phyloP scores from a whole-genome alignment of 2,888 invertebrate species.

The Exocentrus adspersus region DNA sequence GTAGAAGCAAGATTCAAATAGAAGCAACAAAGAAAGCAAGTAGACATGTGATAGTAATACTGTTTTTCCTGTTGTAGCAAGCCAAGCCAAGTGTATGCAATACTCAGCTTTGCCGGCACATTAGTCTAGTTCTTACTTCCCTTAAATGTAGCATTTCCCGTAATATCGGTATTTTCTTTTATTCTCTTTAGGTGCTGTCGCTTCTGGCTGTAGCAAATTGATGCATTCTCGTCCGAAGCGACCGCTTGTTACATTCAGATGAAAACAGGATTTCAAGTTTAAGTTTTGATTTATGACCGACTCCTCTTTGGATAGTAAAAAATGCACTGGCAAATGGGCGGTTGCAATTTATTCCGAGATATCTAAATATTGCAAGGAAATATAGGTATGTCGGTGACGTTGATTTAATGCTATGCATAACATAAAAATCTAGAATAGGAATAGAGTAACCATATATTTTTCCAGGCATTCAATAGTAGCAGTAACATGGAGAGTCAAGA shows the following conservation, averaged over 20 bases:
- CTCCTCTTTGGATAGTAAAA: conserved; percentile 17
- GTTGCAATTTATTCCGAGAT: background rate
- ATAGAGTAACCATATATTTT: no score
- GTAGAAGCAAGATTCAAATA: no score
- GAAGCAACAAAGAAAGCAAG: no score
- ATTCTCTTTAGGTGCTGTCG: conserved; percentile 4
- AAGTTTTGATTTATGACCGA: conserved; percentile 38
- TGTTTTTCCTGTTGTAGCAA: no score
- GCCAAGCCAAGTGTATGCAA: no score
- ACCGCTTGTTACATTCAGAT: conserved; percentile 39
- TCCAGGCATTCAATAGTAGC: no score
- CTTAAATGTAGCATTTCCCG: conserved; percentile 1
- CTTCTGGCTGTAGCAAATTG: conserved; percentile 32
- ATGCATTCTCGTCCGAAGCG: conserved; percentile 41
- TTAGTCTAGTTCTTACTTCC: background rate
- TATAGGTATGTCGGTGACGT: background rate
- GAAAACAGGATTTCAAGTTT: conserved; percentile 40
- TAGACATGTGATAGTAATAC: no score
- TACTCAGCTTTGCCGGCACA: background rate
- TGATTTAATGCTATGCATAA: background rate
- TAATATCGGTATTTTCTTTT: conserved; percentile 6
- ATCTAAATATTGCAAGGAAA: conserved; percentile 3
- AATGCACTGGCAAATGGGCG: conserved; percentile 4
- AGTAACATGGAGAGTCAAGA: no score
- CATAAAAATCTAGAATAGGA: no score